Conservation (phyloP, 2,888 invertebrate genomes). For the Microlaimidae sp. region DNA sequence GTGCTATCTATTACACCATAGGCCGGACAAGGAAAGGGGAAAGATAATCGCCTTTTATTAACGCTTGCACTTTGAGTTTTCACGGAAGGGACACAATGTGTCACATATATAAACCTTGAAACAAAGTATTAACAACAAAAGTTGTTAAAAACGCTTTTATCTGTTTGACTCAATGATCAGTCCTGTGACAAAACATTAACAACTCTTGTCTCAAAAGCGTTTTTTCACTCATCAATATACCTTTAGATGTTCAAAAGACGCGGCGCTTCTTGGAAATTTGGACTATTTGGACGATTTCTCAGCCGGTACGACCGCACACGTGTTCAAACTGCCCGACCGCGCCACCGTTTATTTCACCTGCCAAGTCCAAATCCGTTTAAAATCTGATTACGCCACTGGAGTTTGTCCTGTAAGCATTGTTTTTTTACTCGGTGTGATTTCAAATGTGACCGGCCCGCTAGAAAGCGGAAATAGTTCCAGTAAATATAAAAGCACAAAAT, state of each 20-base stretch:
- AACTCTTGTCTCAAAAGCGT: no score
- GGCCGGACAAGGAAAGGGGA: no score
- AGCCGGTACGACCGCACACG: constrained; percentile 9
- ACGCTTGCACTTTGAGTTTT: no score
- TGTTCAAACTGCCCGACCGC: constrained; percentile 14
- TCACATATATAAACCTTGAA: no score
- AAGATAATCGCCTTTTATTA: no score
- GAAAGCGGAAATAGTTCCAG: background rate
- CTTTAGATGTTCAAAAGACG: constrained; percentile 10
- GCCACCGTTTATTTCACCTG: constrained; percentile 13
- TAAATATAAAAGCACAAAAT: background rate
- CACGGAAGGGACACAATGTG: no score
- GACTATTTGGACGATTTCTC: constrained; percentile 5
- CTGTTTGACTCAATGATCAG: background rate
- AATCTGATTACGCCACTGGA: background rate
- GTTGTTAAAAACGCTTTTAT: no score
- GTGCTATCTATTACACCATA: no score
- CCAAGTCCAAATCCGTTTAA: constrained; percentile 9
- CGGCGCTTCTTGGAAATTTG: constrained; percentile 2
- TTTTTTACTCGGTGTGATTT: background rate
- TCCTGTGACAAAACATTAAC: no score
- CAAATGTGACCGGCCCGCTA: background rate
- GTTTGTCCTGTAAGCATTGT: constrained; percentile 10
- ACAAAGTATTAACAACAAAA: no score
- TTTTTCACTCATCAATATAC: no score